A percentile compares a stretch with the other conserved stretches of the same genome.
phyloP scores from a whole-genome alignment of 2,797 vertebrate species.

The Sitta carolinensis region DNA sequence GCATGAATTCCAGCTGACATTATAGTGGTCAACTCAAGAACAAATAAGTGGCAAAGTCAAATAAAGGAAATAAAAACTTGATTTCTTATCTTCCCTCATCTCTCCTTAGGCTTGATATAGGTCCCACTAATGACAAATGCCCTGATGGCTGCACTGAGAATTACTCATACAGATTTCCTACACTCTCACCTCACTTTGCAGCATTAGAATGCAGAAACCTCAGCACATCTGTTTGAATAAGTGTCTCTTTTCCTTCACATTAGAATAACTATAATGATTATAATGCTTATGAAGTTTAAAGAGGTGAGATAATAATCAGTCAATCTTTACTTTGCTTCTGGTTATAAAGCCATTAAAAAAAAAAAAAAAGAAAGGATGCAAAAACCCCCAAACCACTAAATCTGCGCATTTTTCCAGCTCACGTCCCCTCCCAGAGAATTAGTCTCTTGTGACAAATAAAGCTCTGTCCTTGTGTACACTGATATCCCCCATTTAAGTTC shows the following conservation, averaged over 20 bases:
- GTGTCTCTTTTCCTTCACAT: constrained; percentile 2
- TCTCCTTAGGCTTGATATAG: not conserved
- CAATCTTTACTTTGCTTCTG: constrained; percentile 28
- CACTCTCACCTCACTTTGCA: not conserved
- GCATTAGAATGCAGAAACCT: not conserved
- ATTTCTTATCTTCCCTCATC: not conserved
- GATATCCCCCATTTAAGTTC: not conserved
- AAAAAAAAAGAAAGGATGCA: not conserved
- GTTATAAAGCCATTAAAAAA: constrained; percentile 23
- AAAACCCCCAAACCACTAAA: not conserved
- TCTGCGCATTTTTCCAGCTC: not conserved
- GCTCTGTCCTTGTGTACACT: not conserved
- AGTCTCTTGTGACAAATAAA: not conserved
- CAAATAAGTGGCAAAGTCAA: not conserved
- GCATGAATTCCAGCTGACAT: not conserved
- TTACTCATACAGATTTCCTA: not conserved
- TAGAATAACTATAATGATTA: constrained; percentile 18
- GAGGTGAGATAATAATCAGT: constrained; percentile 26
- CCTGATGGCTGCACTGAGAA: not conserved
- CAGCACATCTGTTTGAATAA: constrained; percentile 21
- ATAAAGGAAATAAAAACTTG: not conserved
- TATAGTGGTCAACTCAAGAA: not conserved
- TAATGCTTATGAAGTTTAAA: constrained; percentile 26
- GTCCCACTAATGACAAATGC: not conserved
- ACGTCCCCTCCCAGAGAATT: not conserved